These are phyloP conservation scores for Hydrophis major DNA, from an alignment of 2,797 vertebrate species.

Conservation along the genomic window DNA sequence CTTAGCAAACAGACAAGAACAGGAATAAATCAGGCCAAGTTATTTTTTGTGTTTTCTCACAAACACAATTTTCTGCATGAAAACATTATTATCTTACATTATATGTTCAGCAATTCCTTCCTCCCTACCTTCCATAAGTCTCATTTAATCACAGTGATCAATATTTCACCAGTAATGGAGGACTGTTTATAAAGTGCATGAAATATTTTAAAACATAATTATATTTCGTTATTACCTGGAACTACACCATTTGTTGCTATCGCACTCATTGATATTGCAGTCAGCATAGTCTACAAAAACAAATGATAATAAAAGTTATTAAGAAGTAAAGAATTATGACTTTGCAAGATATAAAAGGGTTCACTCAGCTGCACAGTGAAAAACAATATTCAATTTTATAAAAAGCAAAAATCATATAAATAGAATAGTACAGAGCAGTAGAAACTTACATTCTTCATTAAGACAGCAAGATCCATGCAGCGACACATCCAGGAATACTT, in stretches of 20 bases:
- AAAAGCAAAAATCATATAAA: background rate
- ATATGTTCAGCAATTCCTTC: background rate
- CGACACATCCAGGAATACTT: background rate
- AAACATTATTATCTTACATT: background rate
- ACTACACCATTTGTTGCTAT: constrained; percentile 97
- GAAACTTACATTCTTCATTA: background rate
- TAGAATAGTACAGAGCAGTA: background rate
- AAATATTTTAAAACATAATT: background rate
- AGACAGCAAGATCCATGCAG: background rate
- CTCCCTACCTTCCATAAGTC: background rate
- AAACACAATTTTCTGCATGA: background rate
- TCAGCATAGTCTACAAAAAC: constrained; percentile 87
- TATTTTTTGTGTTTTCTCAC: background rate
- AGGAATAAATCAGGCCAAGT: background rate
- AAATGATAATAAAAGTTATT: background rate
- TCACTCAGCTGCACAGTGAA: background rate
- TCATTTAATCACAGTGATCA: background rate
- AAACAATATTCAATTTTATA: background rate
- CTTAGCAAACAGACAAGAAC: background rate
- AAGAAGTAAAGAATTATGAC: background rate
- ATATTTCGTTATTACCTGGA: constrained; percentile 79
- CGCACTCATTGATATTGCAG: constrained; percentile 98
- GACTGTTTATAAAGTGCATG: background rate
- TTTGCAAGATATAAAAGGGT: background rate
- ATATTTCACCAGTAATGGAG: background rate